Conservation (phyloP, 2,797 vertebrate species). For the Lagodon rhomboides region DNA sequence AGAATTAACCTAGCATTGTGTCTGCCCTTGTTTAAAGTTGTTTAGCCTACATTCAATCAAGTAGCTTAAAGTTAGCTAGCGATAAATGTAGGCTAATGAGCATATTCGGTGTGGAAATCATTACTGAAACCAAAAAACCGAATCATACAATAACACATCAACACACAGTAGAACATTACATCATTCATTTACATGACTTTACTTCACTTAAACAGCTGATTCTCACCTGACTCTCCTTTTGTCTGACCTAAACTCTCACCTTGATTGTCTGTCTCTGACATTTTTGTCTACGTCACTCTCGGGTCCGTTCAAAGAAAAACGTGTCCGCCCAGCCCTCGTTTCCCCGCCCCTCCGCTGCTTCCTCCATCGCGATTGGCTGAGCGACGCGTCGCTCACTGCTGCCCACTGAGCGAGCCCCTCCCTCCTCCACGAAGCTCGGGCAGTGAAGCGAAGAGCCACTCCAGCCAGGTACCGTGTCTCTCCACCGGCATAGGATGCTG, state of each 20-base stretch:
- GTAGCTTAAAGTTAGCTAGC: too few species aligned
- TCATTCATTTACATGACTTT: not conserved
- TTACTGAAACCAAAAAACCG: not conserved
- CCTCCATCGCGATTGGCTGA: constrained; percentile 54
- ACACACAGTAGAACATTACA: not conserved
- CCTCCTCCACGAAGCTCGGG: constrained; percentile 42
- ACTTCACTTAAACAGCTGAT: not conserved
- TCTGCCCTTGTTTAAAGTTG: too few species aligned
- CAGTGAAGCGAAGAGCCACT: constrained; percentile 30
- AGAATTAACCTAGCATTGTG: too few species aligned
- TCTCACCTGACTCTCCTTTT: constrained; percentile 9
- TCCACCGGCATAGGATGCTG: constrained; percentile 41
- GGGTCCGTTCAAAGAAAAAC: constrained; percentile 33
- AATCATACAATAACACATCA: not conserved
- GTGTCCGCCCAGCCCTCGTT: fast-evolving
- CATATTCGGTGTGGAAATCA: not conserved
- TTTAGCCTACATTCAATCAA: too few species aligned
- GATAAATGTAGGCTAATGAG: too few species aligned
- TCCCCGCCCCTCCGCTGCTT: not conserved
- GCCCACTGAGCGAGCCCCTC: constrained; percentile 17
- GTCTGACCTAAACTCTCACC: constrained; percentile 35
- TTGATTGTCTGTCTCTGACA: constrained; percentile 6
- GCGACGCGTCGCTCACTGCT: constrained; percentile 21
- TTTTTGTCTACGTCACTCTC: constrained; percentile 52
- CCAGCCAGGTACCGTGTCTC: constrained; percentile 15